Evolutionary conservation across 2,113 vertebrate species (phyloP).

Genomic region (Megaptera novaeangliae): DNA sequence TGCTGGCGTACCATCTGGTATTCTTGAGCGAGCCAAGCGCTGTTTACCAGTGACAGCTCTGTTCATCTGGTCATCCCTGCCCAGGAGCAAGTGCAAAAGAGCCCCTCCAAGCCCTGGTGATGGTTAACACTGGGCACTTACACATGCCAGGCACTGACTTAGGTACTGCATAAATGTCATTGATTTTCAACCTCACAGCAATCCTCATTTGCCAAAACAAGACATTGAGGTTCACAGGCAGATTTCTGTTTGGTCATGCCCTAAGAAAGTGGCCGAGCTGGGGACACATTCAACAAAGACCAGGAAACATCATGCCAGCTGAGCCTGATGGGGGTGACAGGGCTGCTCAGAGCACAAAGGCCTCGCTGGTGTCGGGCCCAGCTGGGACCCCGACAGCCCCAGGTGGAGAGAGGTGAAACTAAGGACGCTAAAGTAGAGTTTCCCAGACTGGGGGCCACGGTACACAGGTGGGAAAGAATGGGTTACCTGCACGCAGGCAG

Average conservation of each 20-base stretch:
- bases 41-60: constrained; percentile 60
- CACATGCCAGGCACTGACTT: not conserved
- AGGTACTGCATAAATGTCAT: not conserved
- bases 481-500: not conserved
- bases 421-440: not conserved
- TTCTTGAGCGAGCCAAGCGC: constrained; percentile 46
- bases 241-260: not conserved
- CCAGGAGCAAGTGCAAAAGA: not conserved
- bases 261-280: not conserved
- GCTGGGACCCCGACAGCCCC: not conserved
- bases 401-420: not conserved
- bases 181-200: not conserved
- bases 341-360: not conserved
- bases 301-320: constrained; percentile 17
- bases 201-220: not conserved
- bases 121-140: not conserved
- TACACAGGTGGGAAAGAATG: not conserved
- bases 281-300: constrained; percentile 47
- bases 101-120: not conserved
- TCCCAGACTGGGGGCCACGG: not conserved
- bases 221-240: not conserved
- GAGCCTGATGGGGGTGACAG: not conserved
- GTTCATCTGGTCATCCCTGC: constrained; percentile 20
- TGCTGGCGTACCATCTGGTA: constrained; percentile 74
- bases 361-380: not conserved